Evolutionary conservation across 1,140 invertebrate species (phyloP), one percentile per base, ranked within the genome.

Genomic region (Ooceraea biroi): DNA sequence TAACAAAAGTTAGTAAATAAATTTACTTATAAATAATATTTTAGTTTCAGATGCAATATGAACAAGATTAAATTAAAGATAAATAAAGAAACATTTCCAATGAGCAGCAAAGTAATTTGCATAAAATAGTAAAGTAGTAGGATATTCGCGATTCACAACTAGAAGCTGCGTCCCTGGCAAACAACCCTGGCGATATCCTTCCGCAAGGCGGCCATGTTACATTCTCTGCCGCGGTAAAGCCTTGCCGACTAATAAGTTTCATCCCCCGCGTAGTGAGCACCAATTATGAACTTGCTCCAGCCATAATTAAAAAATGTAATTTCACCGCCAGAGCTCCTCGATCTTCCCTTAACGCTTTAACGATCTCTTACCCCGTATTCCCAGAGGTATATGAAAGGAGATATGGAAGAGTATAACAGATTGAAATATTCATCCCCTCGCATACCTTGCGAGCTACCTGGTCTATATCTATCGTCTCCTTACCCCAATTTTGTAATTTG

Each of bases 251-350:
- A 93, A 94, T 93, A 93, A 94, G 92, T 92, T 93, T 94, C 92
- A 94, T 93, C 93, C 93, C 90, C 92, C 93, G 91, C 93, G 93
- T 94, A 92, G 93, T 94, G 93, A 94, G 93, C 91, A 94, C 93
- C 93, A 93, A 93, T 94, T 93, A 94, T 94, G 92, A 93, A 93
- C 92, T 93, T 87, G 87, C 93, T 92, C 88, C 63, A 74, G 87
- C 88, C 82, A 89, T 93, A 93, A 94, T 94, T 94, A 93, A 93
- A 94, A 93, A 93, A 93, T 93, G 90, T 92, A 93, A 93, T 93
- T 91, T 90, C 83, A 85, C 87, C 89, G 76, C 77, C 86, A 76
- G 82, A 77, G 71, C 83, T 86, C 66, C 74, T 90, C 84, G 63
- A 89, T 89, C 88, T 89, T 87, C 63, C 58, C 65, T 71, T 80